Evolutionary conservation across 1,140 invertebrate genomes (phyloP).

Genomic region (Drosophila kanapiae): DNA sequence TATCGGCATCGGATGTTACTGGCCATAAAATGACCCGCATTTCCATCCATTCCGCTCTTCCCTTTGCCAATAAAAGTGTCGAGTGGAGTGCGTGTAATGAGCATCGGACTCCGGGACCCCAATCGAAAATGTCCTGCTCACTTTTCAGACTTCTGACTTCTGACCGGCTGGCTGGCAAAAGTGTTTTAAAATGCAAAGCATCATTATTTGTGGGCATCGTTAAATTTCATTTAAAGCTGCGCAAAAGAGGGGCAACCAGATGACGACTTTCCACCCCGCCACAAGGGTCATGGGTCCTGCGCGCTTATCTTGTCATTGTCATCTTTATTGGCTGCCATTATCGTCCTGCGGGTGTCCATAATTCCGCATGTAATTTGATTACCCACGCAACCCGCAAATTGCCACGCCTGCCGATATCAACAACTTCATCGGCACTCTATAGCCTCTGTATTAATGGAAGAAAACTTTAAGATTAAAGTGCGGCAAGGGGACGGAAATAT

Average conservation of each 20-base stretch:
- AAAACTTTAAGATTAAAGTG: slow-evolving; percentile 14
- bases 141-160: slow-evolving; percentile 44
- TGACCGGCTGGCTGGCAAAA: slow-evolving; percentile 47
- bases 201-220: slow-evolving; percentile 80
- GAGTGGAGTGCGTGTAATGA: slow-evolving; percentile 79
- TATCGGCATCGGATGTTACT: slow-evolving; percentile 71
- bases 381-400: slow-evolving; percentile 55
- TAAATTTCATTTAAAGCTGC: slow-evolving; percentile 80
- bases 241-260: neutral
- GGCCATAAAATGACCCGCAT: slow-evolving; percentile 79
- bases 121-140: slow-evolving; percentile 70
- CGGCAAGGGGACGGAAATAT: too few relatives aligned
- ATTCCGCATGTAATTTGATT: slow-evolving; percentile 75
- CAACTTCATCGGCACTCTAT: slow-evolving; percentile 43
- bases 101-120: slow-evolving; percentile 37
- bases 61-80: slow-evolving; percentile 79
- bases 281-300: slow-evolving; percentile 45
- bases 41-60: slow-evolving; percentile 40
- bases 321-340: slow-evolving; percentile 79
- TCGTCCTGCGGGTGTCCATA: slow-evolving; percentile 76
- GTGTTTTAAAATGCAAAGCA: slow-evolving; percentile 82
- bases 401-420: slow-evolving; percentile 49
- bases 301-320: slow-evolving; percentile 75
- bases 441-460: neutral
- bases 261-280: slow-evolving; percentile 31